Evolutionary conservation across 1,140 invertebrate genomes (phyloP), one percentile per base, ranked within the genome.

Genomic region (Pollicipes pollicipes): DNA sequence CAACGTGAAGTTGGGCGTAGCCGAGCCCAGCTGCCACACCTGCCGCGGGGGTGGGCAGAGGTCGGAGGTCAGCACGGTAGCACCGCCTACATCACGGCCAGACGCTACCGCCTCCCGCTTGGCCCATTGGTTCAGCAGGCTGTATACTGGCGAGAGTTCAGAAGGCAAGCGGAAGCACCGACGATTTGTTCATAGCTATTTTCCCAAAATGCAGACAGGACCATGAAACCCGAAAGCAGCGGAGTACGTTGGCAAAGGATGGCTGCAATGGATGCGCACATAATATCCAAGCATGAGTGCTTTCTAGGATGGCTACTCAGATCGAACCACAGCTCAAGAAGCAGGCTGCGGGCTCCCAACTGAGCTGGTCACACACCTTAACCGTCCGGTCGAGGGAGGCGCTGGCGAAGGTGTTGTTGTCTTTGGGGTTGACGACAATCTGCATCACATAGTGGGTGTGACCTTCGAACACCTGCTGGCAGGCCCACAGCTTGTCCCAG

Each of bases 361-460:
- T n/a, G n/a, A n/a, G n/a, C n/a, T n/a, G n/a, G n/a, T n/a, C n/a
- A 71, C 75, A 76, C 79, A 90, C 92, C 85, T 99, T 99, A 10
- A 99, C 88, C 0, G 95, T 98, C 73, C 93, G 87, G 81, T 99
- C 97, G 1, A 99, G 83, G 29, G 96, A 98, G 30, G 96, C 97
- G 78, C 93, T 97, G 8, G 96, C 97, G 83, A 99, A 99, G n/a
- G 96, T 98, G 79, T 99, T 99, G 79, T 98, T 99, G 78, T 99
- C 97, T 80, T 99, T 99, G 0, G 97, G 97, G 83, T 99, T 99
- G 74, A 99, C 93, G 0, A 97, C 95, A 76, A 99, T 91, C 81
- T 99, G 95, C 97, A 99, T 99, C 0, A 99, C 95, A 79, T 99
- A 99, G 79, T 99, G 97, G 0, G 93, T 95, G 80, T 99, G 97